Conservation (phyloP, 2,888 invertebrate genomes). For the Leucophenga montana region DNA sequence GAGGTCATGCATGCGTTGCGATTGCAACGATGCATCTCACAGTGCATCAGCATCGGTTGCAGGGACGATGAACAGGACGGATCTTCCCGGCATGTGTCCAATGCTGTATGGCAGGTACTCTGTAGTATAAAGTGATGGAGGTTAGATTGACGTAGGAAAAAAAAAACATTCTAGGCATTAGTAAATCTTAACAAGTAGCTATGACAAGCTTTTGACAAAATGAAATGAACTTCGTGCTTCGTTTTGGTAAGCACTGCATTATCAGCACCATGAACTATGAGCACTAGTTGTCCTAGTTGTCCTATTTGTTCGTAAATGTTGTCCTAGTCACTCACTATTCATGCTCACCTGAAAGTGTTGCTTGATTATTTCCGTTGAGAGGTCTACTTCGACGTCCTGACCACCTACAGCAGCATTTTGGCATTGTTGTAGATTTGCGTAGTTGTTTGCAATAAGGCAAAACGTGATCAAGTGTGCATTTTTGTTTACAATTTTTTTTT, state of each 20-base stretch:
- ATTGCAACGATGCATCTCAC: slow-evolving; percentile 84
- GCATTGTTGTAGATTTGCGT: slow-evolving; percentile 15
- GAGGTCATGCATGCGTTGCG: slow-evolving; percentile 91
- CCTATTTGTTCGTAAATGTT: neutral
- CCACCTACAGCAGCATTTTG: slow-evolving; percentile 63
- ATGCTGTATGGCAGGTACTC: slow-evolving; percentile 90
- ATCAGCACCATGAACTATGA: slow-evolving; percentile 32
- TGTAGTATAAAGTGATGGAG: slow-evolving; percentile 71
- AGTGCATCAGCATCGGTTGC: slow-evolving; percentile 88
- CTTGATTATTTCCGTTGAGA: slow-evolving; percentile 74
- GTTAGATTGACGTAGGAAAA: too few relatives aligned
- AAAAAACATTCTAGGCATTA: neutral
- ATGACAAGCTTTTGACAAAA: neutral
- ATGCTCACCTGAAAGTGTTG: slow-evolving; percentile 73
- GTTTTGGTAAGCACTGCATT: slow-evolving; percentile 18
- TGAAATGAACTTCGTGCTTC: slow-evolving; percentile 2
- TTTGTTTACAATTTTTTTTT: slow-evolving; percentile 1
- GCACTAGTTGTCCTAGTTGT: slow-evolving; percentile 24
- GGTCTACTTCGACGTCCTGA: slow-evolving; percentile 72
- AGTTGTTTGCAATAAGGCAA: slow-evolving; percentile 14
- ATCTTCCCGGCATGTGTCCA: slow-evolving; percentile 87
- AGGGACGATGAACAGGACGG: slow-evolving; percentile 84
- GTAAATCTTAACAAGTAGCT: neutral
- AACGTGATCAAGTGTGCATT: slow-evolving; percentile 64
- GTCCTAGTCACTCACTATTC: neutral